Evolutionary conservation across 2,113 vertebrate genomes (phyloP), one percentile per base, ranked within the genome.

Genomic region (Leptobrachium leishanense): DNA sequence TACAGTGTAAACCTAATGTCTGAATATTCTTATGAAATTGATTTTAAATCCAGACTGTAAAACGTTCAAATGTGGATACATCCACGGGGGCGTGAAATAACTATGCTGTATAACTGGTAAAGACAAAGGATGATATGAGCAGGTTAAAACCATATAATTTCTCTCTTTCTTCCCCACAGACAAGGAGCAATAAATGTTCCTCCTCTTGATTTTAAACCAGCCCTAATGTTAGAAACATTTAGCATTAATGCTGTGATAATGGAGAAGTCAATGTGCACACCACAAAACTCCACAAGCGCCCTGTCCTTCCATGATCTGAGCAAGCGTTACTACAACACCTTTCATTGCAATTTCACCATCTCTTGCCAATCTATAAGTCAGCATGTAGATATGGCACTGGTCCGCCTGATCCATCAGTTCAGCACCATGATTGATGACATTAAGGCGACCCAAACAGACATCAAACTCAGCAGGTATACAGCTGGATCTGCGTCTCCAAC

Each of bases 341-440:
- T 98, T 82, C 98, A 98, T 86, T 99, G 97, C 55, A 96, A 99
- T 5, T 98, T 99, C 75, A 98, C 97, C 1, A 93, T 97, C 2
- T 97, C 98, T 42, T 99, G 98, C 86, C 97, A 99, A 84, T 94
- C 97, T 81, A 98, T 99, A 87, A 98, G 97, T 88, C 98, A 99
- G 87, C 96, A 96, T 0, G 97, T 99, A 0, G 97, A 99, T 85
- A 99, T 99, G 98, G 98, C 98, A 2, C 89, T 99, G 75, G 97
- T 99, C 53, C 94, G 98, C 2, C 97, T 99, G 77, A 97, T 99
- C 84, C 98, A 99, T 84, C 98, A 99, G 82, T 99, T 99, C 86
- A 99, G 98, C 84, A 99, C 96, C 11, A 99, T 99, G 97, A 95
- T 99, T 6, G 96, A 98, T 0, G 97, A 98, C 74, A 97, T 99